phyloP scores from a whole-genome alignment of 2,113 vertebrate species.

The Propithecus coquereli region DNA sequence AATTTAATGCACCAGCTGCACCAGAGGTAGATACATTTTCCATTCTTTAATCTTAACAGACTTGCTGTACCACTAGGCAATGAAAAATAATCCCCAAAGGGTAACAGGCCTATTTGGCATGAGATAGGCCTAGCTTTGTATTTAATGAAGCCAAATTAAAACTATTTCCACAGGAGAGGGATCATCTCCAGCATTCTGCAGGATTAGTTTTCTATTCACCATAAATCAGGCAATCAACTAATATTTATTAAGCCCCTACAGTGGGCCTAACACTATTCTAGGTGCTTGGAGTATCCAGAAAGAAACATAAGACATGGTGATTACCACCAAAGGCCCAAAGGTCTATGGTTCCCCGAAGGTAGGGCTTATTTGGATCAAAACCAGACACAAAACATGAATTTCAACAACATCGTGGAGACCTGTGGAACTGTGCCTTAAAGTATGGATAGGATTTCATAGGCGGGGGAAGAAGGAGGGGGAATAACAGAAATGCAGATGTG shows the following conservation, averaged over 20 bases:
- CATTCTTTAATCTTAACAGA: conserved; percentile 34
- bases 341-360: background rate
- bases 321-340: background rate
- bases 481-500: background rate
- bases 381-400: background rate
- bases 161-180: background rate
- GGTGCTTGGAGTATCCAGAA: background rate
- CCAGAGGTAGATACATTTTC: background rate
- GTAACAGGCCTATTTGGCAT: background rate
- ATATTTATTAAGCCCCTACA: background rate
- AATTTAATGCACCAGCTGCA: background rate
- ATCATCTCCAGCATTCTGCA: background rate
- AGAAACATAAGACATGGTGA: background rate
- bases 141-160: conserved; percentile 40
- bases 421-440: background rate
- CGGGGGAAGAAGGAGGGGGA: background rate
- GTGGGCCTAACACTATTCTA: background rate
- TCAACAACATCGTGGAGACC: background rate
- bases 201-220: background rate
- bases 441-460: background rate
- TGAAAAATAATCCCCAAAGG: conserved; percentile 35
- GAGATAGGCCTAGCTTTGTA: background rate
- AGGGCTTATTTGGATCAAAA: background rate
- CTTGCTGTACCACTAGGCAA: background rate
- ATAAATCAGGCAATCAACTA: background rate